Base-by-base conservation (phyloP, 2,888 invertebrate genomes). In the Heliconius hortense region DNA sequence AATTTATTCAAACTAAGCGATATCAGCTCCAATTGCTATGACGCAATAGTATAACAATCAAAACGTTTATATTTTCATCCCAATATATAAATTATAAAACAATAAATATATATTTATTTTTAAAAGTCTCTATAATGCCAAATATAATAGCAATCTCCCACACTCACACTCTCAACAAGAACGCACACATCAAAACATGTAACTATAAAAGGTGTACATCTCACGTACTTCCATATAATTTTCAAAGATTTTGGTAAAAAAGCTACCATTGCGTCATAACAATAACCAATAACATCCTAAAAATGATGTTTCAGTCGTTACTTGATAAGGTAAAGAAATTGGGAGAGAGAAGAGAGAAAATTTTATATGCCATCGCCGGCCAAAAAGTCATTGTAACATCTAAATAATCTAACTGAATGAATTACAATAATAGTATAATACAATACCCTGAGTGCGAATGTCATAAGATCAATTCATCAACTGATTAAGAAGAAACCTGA, bases 371-470 rank as follows among this genome's bases (percentile, higher is more conserved):
- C 90, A 83, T 86, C 82, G 84, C 77, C 87, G 91, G 90, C 89
- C 89, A 89, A 90, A 90, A 91, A 90, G 90, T 91, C 90, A 90
- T 85, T 86, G 81, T 68, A 76, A 26, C 72, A 26, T 84, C 82
- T 86, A 90, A 88, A 86, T 82, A 83, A 89, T 87, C 83, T 84
- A 88, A 87, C 87, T 82, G 81, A 89, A 86, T 80, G 84, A 82
- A 86, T 88, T 62, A 88, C 88, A 87, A 87, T 86, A 85, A 79
- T 81, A 79, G 76, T 84, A 83, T 81, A 84, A 82, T 84, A 86
- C 82, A 83, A 84, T 88, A 94, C 93, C 93, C 93, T 94, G 93
- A 90, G 92, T 88, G 87, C 86, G 87, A 90, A 86, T 91, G 90
- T 93, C 93, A 93, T 93, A 93, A 93, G 93, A 92, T 90, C 87